Evolutionary conservation across 2,113 vertebrate genomes (phyloP).

Genomic region (Hoplias malabaricus): DNA sequence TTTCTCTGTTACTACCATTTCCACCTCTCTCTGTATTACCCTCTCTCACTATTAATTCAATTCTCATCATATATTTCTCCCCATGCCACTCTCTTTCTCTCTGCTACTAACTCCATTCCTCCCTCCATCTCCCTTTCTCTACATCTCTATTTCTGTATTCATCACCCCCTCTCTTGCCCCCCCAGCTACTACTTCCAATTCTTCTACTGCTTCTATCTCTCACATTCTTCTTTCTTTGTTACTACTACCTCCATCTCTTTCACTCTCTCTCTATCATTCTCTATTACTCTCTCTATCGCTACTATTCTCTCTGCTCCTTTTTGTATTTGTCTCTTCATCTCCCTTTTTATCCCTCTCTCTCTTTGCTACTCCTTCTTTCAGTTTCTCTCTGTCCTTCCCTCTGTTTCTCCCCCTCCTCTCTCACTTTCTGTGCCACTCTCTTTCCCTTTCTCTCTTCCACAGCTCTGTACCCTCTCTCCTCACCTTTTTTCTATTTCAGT

Average conservation of each 20-base stretch:
- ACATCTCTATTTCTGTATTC: no score
- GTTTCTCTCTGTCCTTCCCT: neutral
- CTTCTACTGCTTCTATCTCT: neutral
- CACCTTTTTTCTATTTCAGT: neutral
- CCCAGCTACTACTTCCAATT: no score
- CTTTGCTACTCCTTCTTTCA: neutral
- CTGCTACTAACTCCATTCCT: no score
- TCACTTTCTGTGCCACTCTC: neutral
- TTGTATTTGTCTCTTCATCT: neutral
- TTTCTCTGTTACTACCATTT: constrained; percentile 8
- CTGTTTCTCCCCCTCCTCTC: neutral
- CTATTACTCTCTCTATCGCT: neutral
- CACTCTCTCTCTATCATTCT: neutral
- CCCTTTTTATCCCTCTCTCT: neutral
- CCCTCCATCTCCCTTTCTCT: neutral
- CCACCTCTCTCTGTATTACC: no score
- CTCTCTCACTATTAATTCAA: no score
- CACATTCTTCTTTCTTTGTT: neutral
- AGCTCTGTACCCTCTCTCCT: neutral
- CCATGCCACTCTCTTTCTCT: no score
- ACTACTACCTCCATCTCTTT: no score
- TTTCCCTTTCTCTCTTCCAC: neutral
- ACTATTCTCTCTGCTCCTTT: no score
- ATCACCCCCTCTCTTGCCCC: no score
- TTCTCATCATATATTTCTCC: no score